Evolutionary conservation across 2,888 invertebrate species (phyloP).

Genomic region (Zelleria hepariella): DNA sequence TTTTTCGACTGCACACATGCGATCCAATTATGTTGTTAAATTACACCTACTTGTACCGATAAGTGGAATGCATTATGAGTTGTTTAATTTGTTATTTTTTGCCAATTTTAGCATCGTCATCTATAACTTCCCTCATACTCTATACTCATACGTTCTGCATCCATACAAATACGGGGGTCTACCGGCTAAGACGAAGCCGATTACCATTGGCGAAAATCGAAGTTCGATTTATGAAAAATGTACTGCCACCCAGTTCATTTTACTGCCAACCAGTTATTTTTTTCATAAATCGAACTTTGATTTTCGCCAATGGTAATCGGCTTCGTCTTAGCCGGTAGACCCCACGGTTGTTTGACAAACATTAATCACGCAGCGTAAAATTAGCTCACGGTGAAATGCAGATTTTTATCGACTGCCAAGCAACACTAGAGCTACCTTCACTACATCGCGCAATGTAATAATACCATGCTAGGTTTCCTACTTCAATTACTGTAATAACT

Average conservation of each 20-base stretch:
- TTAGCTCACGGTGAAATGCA: background rate
- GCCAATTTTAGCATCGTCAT: background rate
- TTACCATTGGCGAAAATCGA: no score
- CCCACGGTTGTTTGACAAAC: background rate
- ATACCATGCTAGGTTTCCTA: slow-evolving; percentile 19
- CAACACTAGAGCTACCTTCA: slow-evolving; percentile 1
- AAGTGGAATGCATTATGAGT: background rate
- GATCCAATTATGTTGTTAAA: background rate
- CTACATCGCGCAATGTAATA: slow-evolving; percentile 8
- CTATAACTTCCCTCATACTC: background rate
- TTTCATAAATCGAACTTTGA: no score
- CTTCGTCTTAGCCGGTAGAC: no score
- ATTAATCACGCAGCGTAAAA: background rate
- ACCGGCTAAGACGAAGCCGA: no score
- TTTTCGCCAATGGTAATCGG: no score
- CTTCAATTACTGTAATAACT: slow-evolving; percentile 52
- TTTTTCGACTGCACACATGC: background rate
- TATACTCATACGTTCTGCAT: no score
- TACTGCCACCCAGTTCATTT: no score
- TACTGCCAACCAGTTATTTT: no score
- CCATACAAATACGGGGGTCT: no score
- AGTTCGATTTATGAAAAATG: no score
- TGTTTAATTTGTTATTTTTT: background rate
- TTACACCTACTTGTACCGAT: background rate
- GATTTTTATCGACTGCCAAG: slow-evolving; percentile 1